These are phyloP conservation scores for Drosophila nikananu DNA, from an alignment of 1,140 invertebrate species.

Conservation along the genomic window DNA sequence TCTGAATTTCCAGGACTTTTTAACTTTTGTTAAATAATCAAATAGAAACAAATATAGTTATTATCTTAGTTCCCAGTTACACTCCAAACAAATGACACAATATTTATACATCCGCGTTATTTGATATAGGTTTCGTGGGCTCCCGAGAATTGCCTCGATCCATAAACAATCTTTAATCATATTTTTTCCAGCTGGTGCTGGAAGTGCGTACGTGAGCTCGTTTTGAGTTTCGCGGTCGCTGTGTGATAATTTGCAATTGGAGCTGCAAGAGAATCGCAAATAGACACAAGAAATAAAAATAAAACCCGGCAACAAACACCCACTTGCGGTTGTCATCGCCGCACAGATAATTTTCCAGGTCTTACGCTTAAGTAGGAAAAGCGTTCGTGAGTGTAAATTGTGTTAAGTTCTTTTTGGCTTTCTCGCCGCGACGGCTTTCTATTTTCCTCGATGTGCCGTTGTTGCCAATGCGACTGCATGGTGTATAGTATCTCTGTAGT, in stretches of 20 bases:
- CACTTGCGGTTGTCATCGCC: slow-evolving; percentile 72
- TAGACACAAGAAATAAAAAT: slow-evolving; percentile 2
- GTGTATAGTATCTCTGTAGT: slow-evolving; percentile 8
- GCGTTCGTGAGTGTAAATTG: slow-evolving; percentile 80
- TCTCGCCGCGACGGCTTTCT: slow-evolving; percentile 67
- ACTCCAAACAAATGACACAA: slow-evolving; percentile 17
- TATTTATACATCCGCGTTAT: slow-evolving; percentile 41
- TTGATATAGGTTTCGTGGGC: slow-evolving; percentile 11
- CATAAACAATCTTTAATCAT: slow-evolving; percentile 23
- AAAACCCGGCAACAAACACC: slow-evolving; percentile 46
- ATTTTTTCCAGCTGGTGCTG: slow-evolving; percentile 21
- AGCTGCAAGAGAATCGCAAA: slow-evolving; percentile 55
- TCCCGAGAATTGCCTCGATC: slow-evolving; percentile 16
- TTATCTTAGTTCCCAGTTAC: background rate
- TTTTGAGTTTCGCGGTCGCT: slow-evolving; percentile 69
- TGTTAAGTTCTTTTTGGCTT: slow-evolving; percentile 82
- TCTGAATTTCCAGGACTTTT: background rate
- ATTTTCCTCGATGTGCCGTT: slow-evolving; percentile 50
- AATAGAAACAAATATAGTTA: background rate
- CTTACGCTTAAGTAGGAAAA: slow-evolving; percentile 76
- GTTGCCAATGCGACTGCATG: slow-evolving; percentile 18
- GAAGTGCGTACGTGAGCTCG: slow-evolving; percentile 54
- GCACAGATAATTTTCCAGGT: slow-evolving; percentile 61
- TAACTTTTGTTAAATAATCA: background rate
- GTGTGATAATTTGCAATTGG: slow-evolving; percentile 75